Percentiles rank a stretch among this genome's conserved stretches.
Evolutionary conservation across 1,140 invertebrate genomes (phyloP).

Genomic region (Pogonognathellus flavescens): DNA sequence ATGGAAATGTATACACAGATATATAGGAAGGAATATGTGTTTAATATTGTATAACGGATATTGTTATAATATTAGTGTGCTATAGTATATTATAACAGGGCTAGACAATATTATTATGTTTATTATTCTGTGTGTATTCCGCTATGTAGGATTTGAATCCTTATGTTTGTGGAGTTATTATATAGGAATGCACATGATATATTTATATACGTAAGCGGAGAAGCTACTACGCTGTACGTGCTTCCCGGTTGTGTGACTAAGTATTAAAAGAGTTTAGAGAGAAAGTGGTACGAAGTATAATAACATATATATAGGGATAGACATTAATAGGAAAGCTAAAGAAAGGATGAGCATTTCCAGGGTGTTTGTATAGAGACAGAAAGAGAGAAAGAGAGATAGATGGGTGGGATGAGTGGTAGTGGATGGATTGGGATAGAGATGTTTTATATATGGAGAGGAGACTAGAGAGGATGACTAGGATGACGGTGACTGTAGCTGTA

Average conservation of each 20-base stretch:
- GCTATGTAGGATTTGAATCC: too few species aligned
- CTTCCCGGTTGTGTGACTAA: not conserved
- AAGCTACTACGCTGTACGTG: not conserved
- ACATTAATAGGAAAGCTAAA: not conserved
- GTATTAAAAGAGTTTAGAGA: too few species aligned
- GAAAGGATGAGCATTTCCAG: not conserved
- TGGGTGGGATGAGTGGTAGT: not conserved
- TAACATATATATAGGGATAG: not conserved
- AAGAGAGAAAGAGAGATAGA: not conserved
- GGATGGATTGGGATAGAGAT: not conserved
- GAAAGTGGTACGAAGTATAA: too few species aligned
- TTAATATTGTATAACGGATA: constrained; percentile 1
- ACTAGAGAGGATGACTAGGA: not conserved
- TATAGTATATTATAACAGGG: not conserved
- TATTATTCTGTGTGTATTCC: too few species aligned
- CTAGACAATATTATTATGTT: too few species aligned
- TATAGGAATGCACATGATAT: not conserved
- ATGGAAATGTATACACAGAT: too few species aligned
- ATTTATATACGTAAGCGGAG: constrained; percentile 6
- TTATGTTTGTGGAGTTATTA: not conserved
- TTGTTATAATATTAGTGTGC: not conserved
- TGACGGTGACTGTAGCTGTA: not conserved
- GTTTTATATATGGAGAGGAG: not conserved
- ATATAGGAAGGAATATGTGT: too few species aligned
- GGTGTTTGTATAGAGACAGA: too few species aligned